Conservation (phyloP, 1,140 invertebrate genomes). For the Cryptotermes secundus region DNA sequence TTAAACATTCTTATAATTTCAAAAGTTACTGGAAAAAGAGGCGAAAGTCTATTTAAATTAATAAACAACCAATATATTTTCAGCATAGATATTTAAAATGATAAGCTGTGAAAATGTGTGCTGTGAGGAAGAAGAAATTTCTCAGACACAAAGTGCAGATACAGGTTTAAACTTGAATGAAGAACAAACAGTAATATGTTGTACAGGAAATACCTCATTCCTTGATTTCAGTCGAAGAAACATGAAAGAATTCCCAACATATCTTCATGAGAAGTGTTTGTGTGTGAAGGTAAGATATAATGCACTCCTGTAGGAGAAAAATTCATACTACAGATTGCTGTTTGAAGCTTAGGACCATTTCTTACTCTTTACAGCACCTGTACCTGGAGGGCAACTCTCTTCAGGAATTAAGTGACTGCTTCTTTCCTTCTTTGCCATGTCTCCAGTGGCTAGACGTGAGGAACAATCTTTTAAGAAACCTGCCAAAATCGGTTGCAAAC, state of each 20-base stretch:
- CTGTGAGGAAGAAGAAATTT: background rate
- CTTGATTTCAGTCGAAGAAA: background rate
- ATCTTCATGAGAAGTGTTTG: background rate
- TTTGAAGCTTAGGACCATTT: background rate
- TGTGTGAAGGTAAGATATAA: constrained; percentile 11
- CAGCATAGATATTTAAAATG: background rate
- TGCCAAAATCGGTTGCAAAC: constrained; percentile 53
- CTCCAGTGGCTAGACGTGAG: constrained; percentile 59
- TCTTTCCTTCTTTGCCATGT: constrained; percentile 51
- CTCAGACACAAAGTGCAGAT: background rate
- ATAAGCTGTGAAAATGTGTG: background rate
- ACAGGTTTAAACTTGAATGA: background rate
- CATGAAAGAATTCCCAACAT: background rate
- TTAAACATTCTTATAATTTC: too few relatives aligned
- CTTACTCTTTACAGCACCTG: constrained; percentile 49
- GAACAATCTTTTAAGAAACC: constrained; percentile 52
- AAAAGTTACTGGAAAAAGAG: too few relatives aligned
- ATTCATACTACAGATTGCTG: too few relatives aligned
- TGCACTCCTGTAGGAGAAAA: too few relatives aligned
- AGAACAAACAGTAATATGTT: background rate
- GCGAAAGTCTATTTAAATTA: too few relatives aligned
- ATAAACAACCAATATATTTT: too few relatives aligned
- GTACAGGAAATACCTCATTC: background rate
- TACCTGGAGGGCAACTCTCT: constrained; percentile 58
- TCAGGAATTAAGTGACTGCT: constrained; percentile 49